Percentiles rank a stretch among this genome's conserved stretches.
Evolutionary conservation across 1,140 invertebrate species (phyloP).

Genomic region (Procambarus virginalis): DNA sequence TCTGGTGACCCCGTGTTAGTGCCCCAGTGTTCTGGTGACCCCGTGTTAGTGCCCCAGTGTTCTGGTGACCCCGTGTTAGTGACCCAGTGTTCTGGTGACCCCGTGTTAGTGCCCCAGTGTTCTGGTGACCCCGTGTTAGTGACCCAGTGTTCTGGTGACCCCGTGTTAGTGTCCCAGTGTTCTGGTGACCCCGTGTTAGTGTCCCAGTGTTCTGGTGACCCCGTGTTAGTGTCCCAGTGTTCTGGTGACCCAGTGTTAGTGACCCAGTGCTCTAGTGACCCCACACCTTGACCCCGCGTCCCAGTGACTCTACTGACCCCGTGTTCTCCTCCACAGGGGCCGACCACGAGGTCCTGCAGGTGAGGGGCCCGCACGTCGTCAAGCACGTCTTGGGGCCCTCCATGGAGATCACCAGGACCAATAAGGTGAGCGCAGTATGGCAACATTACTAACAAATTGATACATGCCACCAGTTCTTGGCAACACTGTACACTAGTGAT

Average conservation of each 20-base stretch:
- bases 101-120: no score
- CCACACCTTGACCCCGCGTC: neutral
- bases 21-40: no score
- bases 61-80: no score
- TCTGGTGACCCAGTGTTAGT: neutral
- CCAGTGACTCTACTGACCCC: neutral
- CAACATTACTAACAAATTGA: neutral
- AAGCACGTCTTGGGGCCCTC: conserved; percentile 13
- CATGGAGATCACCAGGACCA: conserved; percentile 28
- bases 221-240: no score
- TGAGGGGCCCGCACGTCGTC: conserved; percentile 44
- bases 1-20: no score
- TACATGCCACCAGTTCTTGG: neutral
- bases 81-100: no score
- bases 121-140: no score
- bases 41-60: no score
- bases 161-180: no score
- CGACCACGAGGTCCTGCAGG: conserved; percentile 51
- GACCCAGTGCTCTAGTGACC: neutral
- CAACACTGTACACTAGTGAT: neutral
- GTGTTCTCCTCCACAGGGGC: conserved; percentile 27
- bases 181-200: no score
- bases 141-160: no score
- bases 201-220: no score
- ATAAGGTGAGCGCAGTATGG: neutral